Evolutionary conservation across 2,113 vertebrate genomes (phyloP), one percentile per base, ranked within the genome.

Genomic region (Heterotis niloticus): DNA sequence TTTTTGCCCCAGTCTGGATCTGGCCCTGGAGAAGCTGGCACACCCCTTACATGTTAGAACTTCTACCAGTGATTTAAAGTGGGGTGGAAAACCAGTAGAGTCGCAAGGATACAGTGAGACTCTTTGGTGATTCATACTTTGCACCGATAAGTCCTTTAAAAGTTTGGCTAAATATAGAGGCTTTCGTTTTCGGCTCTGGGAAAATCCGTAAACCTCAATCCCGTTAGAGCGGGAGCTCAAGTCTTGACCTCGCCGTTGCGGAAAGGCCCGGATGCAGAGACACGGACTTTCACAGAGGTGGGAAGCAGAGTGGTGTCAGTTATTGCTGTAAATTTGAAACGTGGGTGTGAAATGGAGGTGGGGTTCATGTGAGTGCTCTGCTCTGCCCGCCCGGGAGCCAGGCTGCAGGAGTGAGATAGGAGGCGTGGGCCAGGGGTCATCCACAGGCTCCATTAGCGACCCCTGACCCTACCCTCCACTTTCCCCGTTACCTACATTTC

Each of bases 371-470:
- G 68, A 14, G 68, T 72, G 18, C 69, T n/a, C 18, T 5, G 23
- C 51, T 12, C 52, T 23, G 71, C 34, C n/a, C 20, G 24, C 13
- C 24, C 28, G 28, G 66, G 26, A 12, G 29, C 17, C 24, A 34
- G 62, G 5, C 75, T 77, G 75, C 14, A 7, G 75, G 54, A 78
- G 11, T 3, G 51, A 69, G 66, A 60, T 34, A 23, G 65, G 66
- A 28, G 74, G 23, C n/a, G 20, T 14, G 20, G 12, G 66, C 13
- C 18, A 71, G 11, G 20, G 78, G 28, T 29, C 14, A 17, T 9
- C 68, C 13, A 20, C 10, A 20, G 77, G 24, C n/a, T 79, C 78
- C 57, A 73, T 65, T 64, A 73, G 78, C 29, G 60, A 73, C 78
- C 44, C 44, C 29, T 73, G 20, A 60, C 24, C n/a, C 28, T 23